Percentiles rank a stretch among this genome's conserved stretches.
Conservation (phyloP, 2,888 invertebrate species). For the Julus scandinavius region DNA sequence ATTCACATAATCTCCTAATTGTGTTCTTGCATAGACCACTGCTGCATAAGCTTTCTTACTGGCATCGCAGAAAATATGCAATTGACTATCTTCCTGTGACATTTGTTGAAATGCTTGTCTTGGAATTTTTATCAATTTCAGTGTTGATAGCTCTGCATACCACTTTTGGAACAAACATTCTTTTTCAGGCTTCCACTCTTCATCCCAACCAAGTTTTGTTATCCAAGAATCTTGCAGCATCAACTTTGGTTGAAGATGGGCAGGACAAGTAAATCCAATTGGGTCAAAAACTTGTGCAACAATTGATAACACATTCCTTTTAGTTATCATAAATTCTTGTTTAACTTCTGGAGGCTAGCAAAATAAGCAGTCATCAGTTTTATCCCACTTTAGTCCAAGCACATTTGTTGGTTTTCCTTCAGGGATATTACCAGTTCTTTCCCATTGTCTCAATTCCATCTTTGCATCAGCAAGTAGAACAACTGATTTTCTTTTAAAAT, state of each 20-base stretch:
- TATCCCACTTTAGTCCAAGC: not conserved
- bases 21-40: not conserved
- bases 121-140: not conserved
- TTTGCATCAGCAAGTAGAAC: not conserved
- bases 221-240: conserved; percentile 41
- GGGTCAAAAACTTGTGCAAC: conserved; percentile 32
- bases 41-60: conserved; percentile 31
- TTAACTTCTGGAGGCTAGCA: not conserved
- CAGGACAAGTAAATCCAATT: not conserved
- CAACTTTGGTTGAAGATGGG: not conserved
- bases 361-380: not conserved
- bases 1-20: not conserved
- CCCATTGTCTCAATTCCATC: not conserved
- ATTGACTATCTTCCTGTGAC: not conserved
- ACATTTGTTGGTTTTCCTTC: not conserved
- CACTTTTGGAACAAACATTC: not conserved
- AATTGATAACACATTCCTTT: conserved; percentile 10
- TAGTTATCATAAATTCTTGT: not conserved
- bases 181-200: not conserved
- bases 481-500: not conserved
- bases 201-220: not conserved
- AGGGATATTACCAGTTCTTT: not conserved
- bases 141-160: not conserved
- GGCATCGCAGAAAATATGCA: conserved; percentile 40
- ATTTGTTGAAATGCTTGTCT: not conserved